phyloP scores from a whole-genome alignment of 2,888 invertebrate species.

The Scaptodrosophila latifasciaeformis region DNA sequence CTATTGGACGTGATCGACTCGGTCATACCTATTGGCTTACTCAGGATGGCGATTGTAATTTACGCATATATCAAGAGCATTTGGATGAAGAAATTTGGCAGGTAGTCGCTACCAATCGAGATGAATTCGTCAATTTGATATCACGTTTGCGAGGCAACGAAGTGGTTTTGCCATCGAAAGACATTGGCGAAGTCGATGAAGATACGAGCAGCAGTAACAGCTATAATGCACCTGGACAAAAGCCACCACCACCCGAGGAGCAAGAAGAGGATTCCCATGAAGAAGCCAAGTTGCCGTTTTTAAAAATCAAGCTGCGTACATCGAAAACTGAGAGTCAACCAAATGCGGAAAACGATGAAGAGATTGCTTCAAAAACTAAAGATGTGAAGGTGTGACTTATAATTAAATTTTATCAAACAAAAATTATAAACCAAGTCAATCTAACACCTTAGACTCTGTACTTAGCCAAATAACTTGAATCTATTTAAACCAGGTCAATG shows the following conservation, averaged over 20 bases:
- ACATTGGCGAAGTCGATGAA: conserved; percentile 79
- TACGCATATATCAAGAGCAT: conserved; percentile 95
- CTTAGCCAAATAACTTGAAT: too few relatives aligned
- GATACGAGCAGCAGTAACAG: conserved; percentile 80
- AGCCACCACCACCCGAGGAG: conserved; percentile 59
- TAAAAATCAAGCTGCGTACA: conserved; percentile 70
- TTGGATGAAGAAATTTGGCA: conserved; percentile 97
- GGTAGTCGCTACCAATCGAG: conserved; percentile 89
- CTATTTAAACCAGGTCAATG: too few relatives aligned
- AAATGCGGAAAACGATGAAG: conserved; percentile 22
- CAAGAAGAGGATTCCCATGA: conserved; percentile 77
- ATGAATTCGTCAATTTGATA: conserved; percentile 87
- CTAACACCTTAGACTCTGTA: too few relatives aligned
- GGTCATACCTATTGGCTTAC: conserved; percentile 97
- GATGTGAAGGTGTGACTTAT: conserved; percentile 65
- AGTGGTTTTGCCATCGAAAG: conserved; percentile 76
- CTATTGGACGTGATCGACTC: conserved; percentile 92
- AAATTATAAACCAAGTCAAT: too few relatives aligned
- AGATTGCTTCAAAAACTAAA: conserved; percentile 40
- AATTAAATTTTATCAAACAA: too few relatives aligned
- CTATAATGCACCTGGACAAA: conserved; percentile 47
- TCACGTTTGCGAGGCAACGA: conserved; percentile 84
- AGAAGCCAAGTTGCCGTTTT: conserved; percentile 74
- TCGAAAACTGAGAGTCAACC: conserved; percentile 36
- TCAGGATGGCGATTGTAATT: conserved; percentile 89